Base-by-base conservation (phyloP, 2,888 invertebrate species). In the Pharmacophagus antenor region DNA sequence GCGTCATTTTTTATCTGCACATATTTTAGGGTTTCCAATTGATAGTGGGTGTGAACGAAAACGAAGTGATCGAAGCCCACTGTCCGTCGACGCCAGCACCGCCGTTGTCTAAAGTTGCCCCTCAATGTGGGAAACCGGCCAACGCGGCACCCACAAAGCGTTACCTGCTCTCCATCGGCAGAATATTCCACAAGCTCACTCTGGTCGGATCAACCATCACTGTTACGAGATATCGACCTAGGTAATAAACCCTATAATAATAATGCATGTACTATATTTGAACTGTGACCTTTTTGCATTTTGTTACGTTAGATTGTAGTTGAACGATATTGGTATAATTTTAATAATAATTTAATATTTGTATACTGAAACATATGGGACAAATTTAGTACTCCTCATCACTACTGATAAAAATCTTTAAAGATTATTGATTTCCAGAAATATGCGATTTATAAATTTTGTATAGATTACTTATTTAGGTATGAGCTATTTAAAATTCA, bases 141-240 rank as follows among this genome's bases (percentile, higher is more conserved):
- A 79, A 82, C 62, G 70, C 74, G 1, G 79, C 85, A 4, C 80
- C 84, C 0, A 92, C 93, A 15, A 95, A 96, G 74, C 95, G 96
- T 69, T 97, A 95, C 84, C 91, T 96, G 60, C 90, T 99, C 48
- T 98, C 98, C 62, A 98, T 99, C 70, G 99, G 99, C 2, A 92
- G 98, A 65, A 95, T 99, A 76, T 99, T 98, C 88, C 99, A 99
- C 80, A 96, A 95, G 76, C 94, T 99, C 65, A 94, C 95, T 0
- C 86, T 98, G 0, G 93, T 93, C 52, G 97, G 96, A 20, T 96
- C 96, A 63, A 95, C 95, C n/a, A 98, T 99, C 71, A 96, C 96
- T 2, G 98, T 98, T 7, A 98, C 97, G 0, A 93, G 98, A 77
- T 99, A 98, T 80, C 92, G 97, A 73, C 98, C 98, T n/a, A 95